phyloP scores from a whole-genome alignment of 2,888 invertebrate species.

The Brachypterus glaber region DNA sequence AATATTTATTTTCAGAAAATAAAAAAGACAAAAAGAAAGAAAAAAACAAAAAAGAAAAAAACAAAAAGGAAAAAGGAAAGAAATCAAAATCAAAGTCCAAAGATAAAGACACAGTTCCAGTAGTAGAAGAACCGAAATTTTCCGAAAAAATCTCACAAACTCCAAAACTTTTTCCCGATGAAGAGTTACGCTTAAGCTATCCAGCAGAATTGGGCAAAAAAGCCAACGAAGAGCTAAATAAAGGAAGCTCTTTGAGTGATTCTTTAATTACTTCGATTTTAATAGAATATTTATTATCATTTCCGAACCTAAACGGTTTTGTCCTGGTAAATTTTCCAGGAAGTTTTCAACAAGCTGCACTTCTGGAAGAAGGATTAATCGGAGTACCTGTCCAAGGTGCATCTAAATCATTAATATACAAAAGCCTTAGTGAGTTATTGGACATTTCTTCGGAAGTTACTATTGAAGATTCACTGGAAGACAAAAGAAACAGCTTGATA shows the following conservation, averaged over 20 bases:
- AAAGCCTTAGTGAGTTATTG: not conserved
- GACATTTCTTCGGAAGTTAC: not conserved
- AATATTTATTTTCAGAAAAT: too few species aligned
- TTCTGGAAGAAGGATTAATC: conserved; percentile 51
- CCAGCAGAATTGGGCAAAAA: conserved; percentile 49
- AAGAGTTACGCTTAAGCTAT: conserved; percentile 44
- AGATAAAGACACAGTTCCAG: conserved; percentile 5
- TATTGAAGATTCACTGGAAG: conserved; percentile 35
- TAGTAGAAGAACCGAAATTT: not conserved
- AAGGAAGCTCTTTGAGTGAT: conserved; percentile 44
- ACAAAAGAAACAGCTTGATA: conserved; percentile 10
- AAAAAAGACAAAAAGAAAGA: conserved; percentile 9
- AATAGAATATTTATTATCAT: conserved; percentile 49
- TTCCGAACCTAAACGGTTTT: conserved; percentile 42
- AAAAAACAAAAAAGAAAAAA: conserved; percentile 13
- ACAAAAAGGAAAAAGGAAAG: conserved; percentile 11
- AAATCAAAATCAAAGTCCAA: not conserved
- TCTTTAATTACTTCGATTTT: conserved; percentile 49
- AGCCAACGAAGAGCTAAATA: conserved; percentile 45
- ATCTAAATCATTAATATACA: too few species aligned
- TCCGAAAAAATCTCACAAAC: conserved; percentile 49
- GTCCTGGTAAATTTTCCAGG: conserved; percentile 56
- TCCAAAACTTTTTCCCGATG: conserved; percentile 49
- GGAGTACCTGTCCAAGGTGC: conserved; percentile 44
- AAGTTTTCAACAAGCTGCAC: conserved; percentile 47